Conservation (phyloP, 2,113 vertebrate species). For the Mobula birostris region DNA sequence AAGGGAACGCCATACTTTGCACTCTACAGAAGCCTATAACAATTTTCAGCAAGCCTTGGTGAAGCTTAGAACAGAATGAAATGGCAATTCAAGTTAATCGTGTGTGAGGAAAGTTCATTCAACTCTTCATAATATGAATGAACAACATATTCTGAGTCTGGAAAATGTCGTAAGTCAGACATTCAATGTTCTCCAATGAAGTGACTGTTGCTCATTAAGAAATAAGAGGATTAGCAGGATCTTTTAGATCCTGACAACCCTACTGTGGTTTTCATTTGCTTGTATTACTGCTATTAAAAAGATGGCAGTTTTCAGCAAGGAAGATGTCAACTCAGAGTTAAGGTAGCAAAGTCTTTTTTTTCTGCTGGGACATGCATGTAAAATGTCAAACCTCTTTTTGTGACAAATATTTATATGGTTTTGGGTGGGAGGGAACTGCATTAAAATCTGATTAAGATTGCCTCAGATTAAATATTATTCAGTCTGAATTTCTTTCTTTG, state of each 20-base stretch:
- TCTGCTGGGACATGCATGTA: neutral
- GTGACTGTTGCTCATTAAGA: neutral
- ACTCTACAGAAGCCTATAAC: neutral
- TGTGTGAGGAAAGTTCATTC: neutral
- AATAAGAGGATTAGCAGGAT: neutral
- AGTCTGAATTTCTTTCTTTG: neutral
- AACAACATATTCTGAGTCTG: neutral
- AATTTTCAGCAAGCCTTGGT: neutral
- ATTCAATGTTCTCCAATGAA: neutral
- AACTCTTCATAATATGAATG: too few relatives aligned
- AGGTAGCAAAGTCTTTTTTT: neutral
- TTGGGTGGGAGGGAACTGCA: neutral
- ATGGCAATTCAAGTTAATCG: neutral
- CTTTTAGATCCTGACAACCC: neutral
- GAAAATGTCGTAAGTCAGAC: neutral
- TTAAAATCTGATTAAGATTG: neutral
- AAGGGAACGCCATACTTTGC: neutral
- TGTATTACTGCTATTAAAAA: slow-evolving; percentile 10
- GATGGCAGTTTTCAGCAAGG: neutral
- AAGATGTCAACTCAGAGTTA: neutral
- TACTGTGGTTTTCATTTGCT: neutral
- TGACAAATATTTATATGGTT: neutral
- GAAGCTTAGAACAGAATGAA: neutral
- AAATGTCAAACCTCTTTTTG: slow-evolving; percentile 11
- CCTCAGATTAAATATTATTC: neutral